These are phyloP conservation scores for Euzophera pinguis DNA, from an alignment of 2,888 invertebrate species.

Conservation along the genomic window DNA sequence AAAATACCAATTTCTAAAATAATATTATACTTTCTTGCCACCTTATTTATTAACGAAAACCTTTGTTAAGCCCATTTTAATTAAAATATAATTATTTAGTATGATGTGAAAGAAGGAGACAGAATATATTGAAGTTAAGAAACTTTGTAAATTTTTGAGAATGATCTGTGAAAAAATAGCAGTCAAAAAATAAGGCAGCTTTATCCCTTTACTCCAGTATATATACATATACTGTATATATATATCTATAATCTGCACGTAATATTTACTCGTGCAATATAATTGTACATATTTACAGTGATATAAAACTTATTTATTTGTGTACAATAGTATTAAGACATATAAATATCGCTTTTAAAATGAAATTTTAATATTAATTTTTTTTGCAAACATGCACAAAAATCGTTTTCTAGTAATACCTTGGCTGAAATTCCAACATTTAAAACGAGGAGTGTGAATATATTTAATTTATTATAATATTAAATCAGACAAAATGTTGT, in stretches of 20 bases:
- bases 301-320: neutral
- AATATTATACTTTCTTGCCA: too few relatives aligned
- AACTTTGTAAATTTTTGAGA: too few relatives aligned
- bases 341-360: neutral
- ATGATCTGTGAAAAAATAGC: too few relatives aligned
- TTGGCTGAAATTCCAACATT: neutral
- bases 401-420: neutral
- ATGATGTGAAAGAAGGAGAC: too few relatives aligned
- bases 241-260: neutral
- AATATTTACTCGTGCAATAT: neutral
- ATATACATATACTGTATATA: too few relatives aligned
- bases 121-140: too few relatives aligned
- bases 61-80: too few relatives aligned
- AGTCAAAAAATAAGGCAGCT: too few relatives aligned
- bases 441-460: neutral
- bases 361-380: neutral
- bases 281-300: conserved; percentile 1
- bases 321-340: neutral
- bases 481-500: neutral
- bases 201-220: too few relatives aligned
- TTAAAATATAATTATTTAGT: too few relatives aligned
- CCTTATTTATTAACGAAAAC: too few relatives aligned
- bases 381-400: conserved; percentile 1
- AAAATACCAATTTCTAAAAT: too few relatives aligned
- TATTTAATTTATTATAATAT: neutral